phyloP scores from a whole-genome alignment of 2,888 invertebrate genomes.

The Sphaeridia pumilis region DNA sequence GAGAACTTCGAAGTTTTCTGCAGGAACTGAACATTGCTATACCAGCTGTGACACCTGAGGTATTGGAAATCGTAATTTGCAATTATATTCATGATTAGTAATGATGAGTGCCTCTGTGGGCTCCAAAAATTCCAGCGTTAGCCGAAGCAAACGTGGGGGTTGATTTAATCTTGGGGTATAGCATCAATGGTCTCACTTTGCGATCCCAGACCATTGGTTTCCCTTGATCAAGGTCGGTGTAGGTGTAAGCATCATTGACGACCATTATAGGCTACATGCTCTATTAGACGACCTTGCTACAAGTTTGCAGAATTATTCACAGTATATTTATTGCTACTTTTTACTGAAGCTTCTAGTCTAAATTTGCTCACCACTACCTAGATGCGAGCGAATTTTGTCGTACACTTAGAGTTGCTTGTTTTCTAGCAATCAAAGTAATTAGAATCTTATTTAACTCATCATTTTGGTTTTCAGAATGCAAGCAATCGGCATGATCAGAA shows the following conservation, averaged over 20 bases:
- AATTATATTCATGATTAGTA: too few species aligned
- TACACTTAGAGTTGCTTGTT: neutral
- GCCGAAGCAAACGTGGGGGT: conserved; percentile 15
- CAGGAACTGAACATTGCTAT: conserved; percentile 39
- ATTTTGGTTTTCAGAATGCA: neutral
- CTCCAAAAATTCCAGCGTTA: conserved; percentile 30
- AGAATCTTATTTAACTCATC: neutral
- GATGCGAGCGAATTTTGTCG: too few species aligned
- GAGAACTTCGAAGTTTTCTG: conserved; percentile 49
- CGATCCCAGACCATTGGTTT: conserved; percentile 24
- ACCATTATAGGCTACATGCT: neutral
- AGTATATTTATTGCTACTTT: too few species aligned
- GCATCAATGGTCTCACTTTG: conserved; percentile 25
- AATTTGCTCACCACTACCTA: too few species aligned
- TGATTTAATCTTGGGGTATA: conserved; percentile 20
- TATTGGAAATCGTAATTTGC: too few species aligned
- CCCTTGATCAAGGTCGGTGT: conserved; percentile 17
- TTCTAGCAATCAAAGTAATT: neutral
- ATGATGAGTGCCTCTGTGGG: conserved; percentile 14
- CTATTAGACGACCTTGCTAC: too few species aligned
- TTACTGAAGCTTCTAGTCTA: too few species aligned
- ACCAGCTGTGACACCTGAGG: neutral
- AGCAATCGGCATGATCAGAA: neutral
- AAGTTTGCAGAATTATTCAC: too few species aligned
- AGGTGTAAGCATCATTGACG: neutral